Percentiles rank a stretch among this genome's conserved stretches.
Conservation (phyloP, 2,113 vertebrate genomes). For the Sphaerodactylus townsendi region DNA sequence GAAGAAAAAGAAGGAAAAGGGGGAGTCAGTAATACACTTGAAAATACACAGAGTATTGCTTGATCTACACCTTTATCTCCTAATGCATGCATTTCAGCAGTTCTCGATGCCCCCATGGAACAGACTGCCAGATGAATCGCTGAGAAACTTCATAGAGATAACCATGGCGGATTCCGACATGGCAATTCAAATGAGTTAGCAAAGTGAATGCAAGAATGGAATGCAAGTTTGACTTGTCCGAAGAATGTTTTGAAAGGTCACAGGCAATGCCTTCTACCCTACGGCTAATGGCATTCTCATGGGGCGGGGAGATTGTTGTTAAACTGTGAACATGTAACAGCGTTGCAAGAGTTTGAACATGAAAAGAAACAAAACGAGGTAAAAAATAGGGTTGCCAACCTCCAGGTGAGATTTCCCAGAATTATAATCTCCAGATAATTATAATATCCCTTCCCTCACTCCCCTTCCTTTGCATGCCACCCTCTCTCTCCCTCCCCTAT, state of each 20-base stretch:
- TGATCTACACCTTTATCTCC: not conserved
- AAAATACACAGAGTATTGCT: not conserved
- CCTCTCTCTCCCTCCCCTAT: too few relatives aligned
- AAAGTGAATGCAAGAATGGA: not conserved
- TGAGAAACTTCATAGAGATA: not conserved
- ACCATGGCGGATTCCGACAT: not conserved
- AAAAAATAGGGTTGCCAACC: not conserved
- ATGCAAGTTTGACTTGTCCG: not conserved
- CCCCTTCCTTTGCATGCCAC: too few relatives aligned
- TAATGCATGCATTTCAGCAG: not conserved
- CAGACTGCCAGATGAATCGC: not conserved
- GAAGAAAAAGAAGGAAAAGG: accelerated
- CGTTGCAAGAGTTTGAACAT: constrained; percentile 18
- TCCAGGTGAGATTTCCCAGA: too few relatives aligned
- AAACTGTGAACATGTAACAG: not conserved
- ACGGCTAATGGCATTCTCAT: not conserved
- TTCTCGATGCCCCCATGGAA: not conserved
- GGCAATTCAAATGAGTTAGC: not conserved
- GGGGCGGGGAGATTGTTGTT: not conserved
- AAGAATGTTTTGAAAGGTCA: not conserved
- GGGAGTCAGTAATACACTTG: not conserved
- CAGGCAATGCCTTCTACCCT: not conserved
- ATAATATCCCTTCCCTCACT: too few relatives aligned
- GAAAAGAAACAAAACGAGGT: not conserved
- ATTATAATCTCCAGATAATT: too few relatives aligned